A percentile compares a stretch with the other conserved stretches of the same genome.
phyloP scores from a whole-genome alignment of 2,888 invertebrate species.

The Bombylius major region DNA sequence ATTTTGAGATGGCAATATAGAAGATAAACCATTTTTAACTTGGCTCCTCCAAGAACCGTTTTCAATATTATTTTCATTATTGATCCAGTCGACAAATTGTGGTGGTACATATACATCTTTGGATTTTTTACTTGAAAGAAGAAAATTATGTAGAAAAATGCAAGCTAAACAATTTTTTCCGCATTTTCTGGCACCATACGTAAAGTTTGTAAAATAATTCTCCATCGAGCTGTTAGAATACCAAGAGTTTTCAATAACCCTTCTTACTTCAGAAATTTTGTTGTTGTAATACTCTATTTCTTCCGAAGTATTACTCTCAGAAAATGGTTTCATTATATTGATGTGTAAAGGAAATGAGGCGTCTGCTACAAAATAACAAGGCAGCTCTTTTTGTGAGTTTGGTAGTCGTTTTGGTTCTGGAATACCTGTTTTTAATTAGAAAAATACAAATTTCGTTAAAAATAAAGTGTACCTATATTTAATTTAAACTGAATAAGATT shows the following conservation, averaged over 20 bases:
- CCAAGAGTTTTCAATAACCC: neutral
- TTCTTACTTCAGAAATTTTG: no score
- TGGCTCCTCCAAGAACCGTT: no score
- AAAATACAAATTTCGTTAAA: neutral
- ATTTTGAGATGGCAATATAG: neutral
- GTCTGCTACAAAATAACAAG: constrained; percentile 2
- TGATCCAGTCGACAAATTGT: neutral
- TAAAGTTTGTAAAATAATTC: constrained; percentile 5
- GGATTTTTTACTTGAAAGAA: neutral
- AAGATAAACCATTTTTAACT: no score
- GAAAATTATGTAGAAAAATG: constrained; percentile 9
- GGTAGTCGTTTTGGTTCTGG: constrained; percentile 2
- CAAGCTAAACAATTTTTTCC: constrained; percentile 8
- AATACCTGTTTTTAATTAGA: constrained; percentile 1
- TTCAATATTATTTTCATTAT: neutral
- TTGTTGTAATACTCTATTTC: no score
- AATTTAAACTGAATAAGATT: no score
- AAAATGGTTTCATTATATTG: constrained; percentile 2
- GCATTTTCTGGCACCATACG: constrained; percentile 9
- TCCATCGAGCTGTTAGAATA: constrained; percentile 8
- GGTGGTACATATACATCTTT: neutral
- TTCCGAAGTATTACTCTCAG: no score
- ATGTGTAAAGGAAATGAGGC: neutral
- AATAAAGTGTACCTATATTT: no score
- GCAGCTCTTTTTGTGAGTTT: neutral